Percentiles rank a stretch among this genome's conserved stretches.
Evolutionary conservation across 1,140 invertebrate species (phyloP).

Genomic region (Penaeus vannamei): DNA sequence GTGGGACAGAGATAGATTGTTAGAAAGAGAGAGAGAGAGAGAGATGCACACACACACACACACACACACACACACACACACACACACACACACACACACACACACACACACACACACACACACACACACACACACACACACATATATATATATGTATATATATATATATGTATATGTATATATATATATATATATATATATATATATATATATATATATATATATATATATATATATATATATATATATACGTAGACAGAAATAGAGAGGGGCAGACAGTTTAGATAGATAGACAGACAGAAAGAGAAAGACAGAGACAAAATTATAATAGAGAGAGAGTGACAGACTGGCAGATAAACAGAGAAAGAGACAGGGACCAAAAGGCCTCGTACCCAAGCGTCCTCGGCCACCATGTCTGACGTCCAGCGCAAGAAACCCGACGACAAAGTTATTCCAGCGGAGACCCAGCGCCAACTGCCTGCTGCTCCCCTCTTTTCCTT

Average conservation of each 20-base stretch:
- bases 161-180: not conserved
- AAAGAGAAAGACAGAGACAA: not conserved
- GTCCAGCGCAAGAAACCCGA: no score
- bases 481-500: no score
- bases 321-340: not conserved
- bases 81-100: no score
- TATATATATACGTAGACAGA: not conserved
- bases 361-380: no score
- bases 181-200: not conserved
- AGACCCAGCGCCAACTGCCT: no score
- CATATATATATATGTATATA: not conserved
- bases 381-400: no score
- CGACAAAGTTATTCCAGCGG: no score
- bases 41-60: not conserved
- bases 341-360: not conserved
- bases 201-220: not conserved
- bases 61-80: not conserved
- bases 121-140: not conserved
- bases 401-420: no score
- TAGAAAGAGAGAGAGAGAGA: conserved; percentile 12
- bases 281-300: not conserved
- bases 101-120: not conserved
- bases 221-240: not conserved
- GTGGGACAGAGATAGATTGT: not conserved
- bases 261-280: conserved; percentile 35